A percentile compares a stretch with the other conserved stretches of the same genome.
These are phyloP conservation scores for Emys orbicularis DNA, from an alignment of 2,797 vertebrate species.

Conservation along the genomic window DNA sequence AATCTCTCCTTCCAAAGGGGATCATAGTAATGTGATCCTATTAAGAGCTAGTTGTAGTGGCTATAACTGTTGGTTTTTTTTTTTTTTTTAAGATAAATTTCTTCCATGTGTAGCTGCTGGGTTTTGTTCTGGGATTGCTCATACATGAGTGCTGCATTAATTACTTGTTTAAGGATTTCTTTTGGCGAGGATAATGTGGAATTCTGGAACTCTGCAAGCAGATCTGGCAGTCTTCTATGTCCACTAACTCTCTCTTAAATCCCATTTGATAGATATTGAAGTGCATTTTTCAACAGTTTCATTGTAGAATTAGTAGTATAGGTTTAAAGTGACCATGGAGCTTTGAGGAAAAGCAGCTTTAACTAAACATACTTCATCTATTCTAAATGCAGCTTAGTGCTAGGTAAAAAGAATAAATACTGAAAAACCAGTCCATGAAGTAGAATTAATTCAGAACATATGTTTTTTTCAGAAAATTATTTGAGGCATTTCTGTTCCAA, in stretches of 20 bases:
- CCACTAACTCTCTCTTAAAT: too few relatives aligned
- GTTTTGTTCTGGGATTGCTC: not conserved
- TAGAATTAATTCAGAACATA: not conserved
- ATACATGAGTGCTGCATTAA: not conserved
- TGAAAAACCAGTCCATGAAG: not conserved
- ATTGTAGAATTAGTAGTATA: not conserved
- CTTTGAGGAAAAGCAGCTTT: not conserved
- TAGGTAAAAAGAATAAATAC: not conserved
- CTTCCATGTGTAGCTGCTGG: not conserved
- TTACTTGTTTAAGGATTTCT: not conserved
- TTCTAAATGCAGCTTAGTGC: not conserved
- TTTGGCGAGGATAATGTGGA: not conserved
- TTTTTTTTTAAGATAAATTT: not conserved
- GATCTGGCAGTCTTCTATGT: not conserved
- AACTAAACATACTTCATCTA: not conserved
- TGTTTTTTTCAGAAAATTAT: not conserved
- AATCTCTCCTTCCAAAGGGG: not conserved
- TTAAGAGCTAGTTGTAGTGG: accelerated
- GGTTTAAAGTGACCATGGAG: not conserved
- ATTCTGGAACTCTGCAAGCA: not conserved
- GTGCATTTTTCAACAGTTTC: accelerated
- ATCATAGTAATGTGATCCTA: not conserved
- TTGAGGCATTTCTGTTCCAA: not conserved
- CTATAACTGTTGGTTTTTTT: not conserved
- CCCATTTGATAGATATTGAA: not conserved